Evolutionary conservation across 2,113 vertebrate species (phyloP).

Genomic region (Mormoops blainvillei): DNA sequence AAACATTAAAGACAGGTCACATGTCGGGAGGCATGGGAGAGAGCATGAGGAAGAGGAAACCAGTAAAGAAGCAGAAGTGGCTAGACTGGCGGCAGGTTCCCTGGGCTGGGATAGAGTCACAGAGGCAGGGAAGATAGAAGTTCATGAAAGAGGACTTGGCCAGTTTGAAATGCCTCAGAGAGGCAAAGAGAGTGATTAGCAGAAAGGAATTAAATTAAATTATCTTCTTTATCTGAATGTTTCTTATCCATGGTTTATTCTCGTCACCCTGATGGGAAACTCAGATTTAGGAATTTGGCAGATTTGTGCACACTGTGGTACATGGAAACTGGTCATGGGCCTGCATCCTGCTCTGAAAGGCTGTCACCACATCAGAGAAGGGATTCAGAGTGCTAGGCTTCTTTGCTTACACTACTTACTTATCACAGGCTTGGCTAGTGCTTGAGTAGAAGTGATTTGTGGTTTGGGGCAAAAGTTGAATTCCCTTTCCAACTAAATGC

Average conservation of each 20-base stretch:
- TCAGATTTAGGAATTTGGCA: neutral
- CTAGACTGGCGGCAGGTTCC: slow-evolving; percentile 1
- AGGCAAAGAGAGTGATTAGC: neutral
- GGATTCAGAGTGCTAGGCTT: neutral
- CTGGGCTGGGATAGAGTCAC: neutral
- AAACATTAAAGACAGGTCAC: neutral
- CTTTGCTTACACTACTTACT: neutral
- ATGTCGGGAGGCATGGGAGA: neutral
- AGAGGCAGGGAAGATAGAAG: neutral
- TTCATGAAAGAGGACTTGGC: neutral
- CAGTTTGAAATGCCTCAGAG: neutral
- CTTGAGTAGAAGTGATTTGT: neutral
- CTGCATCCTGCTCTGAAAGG: neutral
- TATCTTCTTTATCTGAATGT: slow-evolving; percentile 38
- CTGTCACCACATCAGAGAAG: neutral
- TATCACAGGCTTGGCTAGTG: neutral
- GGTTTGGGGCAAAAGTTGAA: slow-evolving; percentile 1
- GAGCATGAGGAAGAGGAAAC: slow-evolving; percentile 31
- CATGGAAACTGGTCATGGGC: neutral
- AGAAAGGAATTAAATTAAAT: neutral
- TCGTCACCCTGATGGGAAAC: neutral
- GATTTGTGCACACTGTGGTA: neutral
- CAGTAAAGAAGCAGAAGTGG: slow-evolving; percentile 34
- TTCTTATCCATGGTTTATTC: neutral
- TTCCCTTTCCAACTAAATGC: slow-evolving; percentile 20